A percentile compares a stretch with the other conserved stretches of the same genome.
Conservation (phyloP, 2,888 invertebrate genomes). For the Anagyrus pseudococci region DNA sequence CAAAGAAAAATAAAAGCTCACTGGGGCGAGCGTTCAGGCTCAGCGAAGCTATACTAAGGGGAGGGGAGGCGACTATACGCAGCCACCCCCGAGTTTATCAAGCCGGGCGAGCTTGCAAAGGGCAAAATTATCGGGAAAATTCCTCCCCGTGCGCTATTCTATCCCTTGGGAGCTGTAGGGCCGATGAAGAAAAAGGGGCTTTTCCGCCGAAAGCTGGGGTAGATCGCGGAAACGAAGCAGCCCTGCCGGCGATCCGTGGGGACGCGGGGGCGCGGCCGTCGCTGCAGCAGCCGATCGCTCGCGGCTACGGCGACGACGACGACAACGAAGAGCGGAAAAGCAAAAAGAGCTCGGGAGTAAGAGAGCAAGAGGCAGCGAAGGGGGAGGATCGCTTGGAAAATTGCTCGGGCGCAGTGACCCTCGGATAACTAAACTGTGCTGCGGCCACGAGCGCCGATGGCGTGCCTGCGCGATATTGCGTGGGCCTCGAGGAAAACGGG, state of each 20-base stretch:
- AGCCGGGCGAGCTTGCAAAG: slow-evolving; percentile 27
- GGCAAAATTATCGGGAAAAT: slow-evolving; percentile 34
- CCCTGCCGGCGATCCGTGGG: not conserved
- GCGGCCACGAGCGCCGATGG: slow-evolving; percentile 24
- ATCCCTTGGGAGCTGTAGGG: slow-evolving; percentile 21
- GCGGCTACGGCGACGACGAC: too few species aligned
- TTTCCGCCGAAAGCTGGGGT: slow-evolving; percentile 17
- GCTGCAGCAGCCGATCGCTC: slow-evolving; percentile 21
- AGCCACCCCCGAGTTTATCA: slow-evolving; percentile 19
- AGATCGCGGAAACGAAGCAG: not conserved
- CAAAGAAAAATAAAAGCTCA: too few species aligned
- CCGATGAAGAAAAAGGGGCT: slow-evolving; percentile 23
- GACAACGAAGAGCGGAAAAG: too few species aligned
- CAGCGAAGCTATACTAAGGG: too few species aligned
- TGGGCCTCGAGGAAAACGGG: slow-evolving; percentile 16
- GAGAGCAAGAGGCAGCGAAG: not conserved
- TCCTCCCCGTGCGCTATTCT: not conserved
- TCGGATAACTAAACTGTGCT: slow-evolving; percentile 48
- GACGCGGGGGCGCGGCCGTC: not conserved
- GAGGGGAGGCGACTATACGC: too few species aligned
- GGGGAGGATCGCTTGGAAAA: slow-evolving; percentile 41
- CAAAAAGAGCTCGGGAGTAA: too few species aligned
- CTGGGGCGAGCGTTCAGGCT: too few species aligned
- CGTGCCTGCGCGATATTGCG: slow-evolving; percentile 30
- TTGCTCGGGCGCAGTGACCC: slow-evolving; percentile 51